Percentiles rank a stretch among this genome's conserved stretches.
phyloP scores from a whole-genome alignment of 2,888 invertebrate genomes.

The Cosmia trapezina region DNA sequence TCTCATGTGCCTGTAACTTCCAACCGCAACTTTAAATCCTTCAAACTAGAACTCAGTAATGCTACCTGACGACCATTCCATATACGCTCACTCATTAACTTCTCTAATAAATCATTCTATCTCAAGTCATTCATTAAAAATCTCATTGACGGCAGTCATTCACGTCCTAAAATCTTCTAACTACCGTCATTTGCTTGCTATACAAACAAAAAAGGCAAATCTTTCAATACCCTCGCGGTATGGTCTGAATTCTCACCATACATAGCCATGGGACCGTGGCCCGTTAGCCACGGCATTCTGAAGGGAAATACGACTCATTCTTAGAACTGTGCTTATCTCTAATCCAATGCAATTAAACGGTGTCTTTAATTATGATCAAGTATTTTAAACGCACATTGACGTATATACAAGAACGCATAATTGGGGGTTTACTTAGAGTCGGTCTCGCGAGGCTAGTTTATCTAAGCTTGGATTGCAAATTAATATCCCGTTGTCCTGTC shows the following conservation, averaged over 20 bases:
- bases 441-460: neutral
- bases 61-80: neutral
- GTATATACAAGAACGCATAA: slow-evolving; percentile 1
- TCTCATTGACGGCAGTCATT: slow-evolving; percentile 7
- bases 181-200: slow-evolving; percentile 25
- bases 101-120: slow-evolving; percentile 26
- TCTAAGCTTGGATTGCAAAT: neutral
- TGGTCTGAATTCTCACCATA: slow-evolving; percentile 12
- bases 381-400: slow-evolving; percentile 18
- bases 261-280: neutral
- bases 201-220: slow-evolving; percentile 5
- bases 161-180: slow-evolving; percentile 25
- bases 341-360: slow-evolving; percentile 21
- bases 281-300: slow-evolving; percentile 17
- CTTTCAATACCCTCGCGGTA: slow-evolving; percentile 1
- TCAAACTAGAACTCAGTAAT: slow-evolving; percentile 1
- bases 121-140: slow-evolving; percentile 41
- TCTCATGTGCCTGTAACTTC: too few species aligned
- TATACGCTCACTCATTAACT: slow-evolving; percentile 31
- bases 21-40: neutral
- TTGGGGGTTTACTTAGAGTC: neutral
- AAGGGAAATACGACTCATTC: slow-evolving; percentile 27
- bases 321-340: slow-evolving; percentile 32
- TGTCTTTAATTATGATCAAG: slow-evolving; percentile 37
- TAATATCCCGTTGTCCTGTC: neutral